Conservation (phyloP, 2,113 vertebrate species). For the Machaerirhynchus nigripectus region DNA sequence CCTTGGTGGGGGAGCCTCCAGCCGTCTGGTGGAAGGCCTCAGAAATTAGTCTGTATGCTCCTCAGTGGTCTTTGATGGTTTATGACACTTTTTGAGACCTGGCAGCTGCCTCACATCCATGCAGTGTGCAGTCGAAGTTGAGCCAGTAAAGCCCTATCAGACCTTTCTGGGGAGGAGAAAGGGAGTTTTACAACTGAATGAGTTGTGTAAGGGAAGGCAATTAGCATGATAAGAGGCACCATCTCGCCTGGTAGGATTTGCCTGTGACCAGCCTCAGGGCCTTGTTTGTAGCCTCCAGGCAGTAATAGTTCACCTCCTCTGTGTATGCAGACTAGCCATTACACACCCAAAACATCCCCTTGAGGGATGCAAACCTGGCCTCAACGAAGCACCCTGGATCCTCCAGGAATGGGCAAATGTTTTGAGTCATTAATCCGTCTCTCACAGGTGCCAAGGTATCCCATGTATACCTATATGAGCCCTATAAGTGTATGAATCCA, state of each 20-base stretch:
- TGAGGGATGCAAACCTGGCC: neutral
- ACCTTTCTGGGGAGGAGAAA: neutral
- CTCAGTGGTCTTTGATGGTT: neutral
- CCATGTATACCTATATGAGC: neutral
- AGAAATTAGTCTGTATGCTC: neutral
- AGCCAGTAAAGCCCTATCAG: neutral
- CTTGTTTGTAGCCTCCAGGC: neutral
- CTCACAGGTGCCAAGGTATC: neutral
- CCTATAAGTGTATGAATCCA: neutral
- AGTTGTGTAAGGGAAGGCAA: neutral
- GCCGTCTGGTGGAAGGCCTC: neutral
- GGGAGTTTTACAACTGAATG: neutral
- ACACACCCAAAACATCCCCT: neutral
- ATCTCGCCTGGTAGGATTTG: neutral
- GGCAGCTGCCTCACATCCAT: neutral
- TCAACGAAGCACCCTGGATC: neutral
- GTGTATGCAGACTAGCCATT: too few relatives aligned
- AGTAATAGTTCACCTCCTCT: neutral
- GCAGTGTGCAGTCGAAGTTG: rapidly evolving
- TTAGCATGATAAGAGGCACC: neutral
- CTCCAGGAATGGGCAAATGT: neutral
- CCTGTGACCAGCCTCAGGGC: neutral
- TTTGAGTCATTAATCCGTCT: neutral
- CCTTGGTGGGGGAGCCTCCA: neutral
- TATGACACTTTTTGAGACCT: neutral